phyloP scores from a whole-genome alignment of 2,888 invertebrate species.

The Aphodius granarius region DNA sequence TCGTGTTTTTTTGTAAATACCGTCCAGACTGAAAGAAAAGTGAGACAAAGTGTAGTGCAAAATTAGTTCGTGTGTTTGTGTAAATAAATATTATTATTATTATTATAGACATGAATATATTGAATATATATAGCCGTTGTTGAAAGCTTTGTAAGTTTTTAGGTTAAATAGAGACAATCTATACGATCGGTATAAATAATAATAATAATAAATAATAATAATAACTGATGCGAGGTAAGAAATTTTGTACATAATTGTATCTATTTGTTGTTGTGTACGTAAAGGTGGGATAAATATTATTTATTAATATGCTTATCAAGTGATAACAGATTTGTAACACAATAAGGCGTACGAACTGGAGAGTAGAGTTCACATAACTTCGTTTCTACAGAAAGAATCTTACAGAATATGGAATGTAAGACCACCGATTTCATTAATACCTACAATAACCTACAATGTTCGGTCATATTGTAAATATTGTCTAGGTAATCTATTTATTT shows the following conservation, averaged over 20 bases:
- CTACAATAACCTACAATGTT: too few species aligned
- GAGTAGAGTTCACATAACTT: too few species aligned
- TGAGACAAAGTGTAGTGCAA: background rate
- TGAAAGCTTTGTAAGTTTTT: background rate
- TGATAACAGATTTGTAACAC: background rate
- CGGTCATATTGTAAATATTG: too few species aligned
- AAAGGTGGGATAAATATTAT: background rate
- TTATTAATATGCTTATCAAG: background rate
- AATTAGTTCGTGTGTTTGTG: background rate
- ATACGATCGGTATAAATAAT: background rate
- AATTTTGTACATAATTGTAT: slow-evolving; percentile 1
- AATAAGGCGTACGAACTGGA: too few species aligned
- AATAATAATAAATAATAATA: background rate
- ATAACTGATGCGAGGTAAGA: too few species aligned
- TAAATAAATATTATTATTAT: too few species aligned
- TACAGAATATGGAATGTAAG: too few species aligned
- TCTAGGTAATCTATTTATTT: too few species aligned
- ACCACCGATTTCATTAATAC: too few species aligned
- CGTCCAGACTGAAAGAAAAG: slow-evolving; percentile 16
- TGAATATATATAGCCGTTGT: background rate
- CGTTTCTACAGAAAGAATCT: too few species aligned
- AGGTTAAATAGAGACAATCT: slow-evolving; percentile 5
- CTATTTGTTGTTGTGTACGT: slow-evolving; percentile 1
- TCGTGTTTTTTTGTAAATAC: slow-evolving; percentile 25
- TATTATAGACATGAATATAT: too few species aligned